Base-by-base conservation (phyloP, 2,888 invertebrate species). In the Resseliella maxima region DNA sequence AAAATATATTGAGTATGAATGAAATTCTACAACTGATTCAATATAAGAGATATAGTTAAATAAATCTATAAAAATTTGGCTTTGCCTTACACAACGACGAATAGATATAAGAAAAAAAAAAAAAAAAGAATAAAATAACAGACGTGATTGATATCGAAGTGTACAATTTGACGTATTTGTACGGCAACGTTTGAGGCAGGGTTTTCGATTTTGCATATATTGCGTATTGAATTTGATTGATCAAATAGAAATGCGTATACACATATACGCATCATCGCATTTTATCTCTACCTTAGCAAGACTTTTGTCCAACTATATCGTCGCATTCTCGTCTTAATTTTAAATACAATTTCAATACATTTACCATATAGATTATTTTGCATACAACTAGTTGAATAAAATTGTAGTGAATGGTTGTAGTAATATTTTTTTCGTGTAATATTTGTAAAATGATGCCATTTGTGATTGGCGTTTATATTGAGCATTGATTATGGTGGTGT, bases 401-500 rank as follows among this genome's bases (percentile, higher is more conserved):
- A 31, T 72, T 72, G 31, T 35, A 31, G 15, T 27, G 24, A 38
- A 83, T 83, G 6, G 38, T 83, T 83, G 38, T 83, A 2, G n/a
- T 83, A 38, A 5, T 1, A 83, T 83, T 83, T 83, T 83, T 83
- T 83, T n/a, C 83, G 83, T 21, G 83, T 83, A n/a, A 38, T 83
- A 83, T 38, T 83, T 21, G 83, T 83, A 38, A 83, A 83, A 6
- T 83, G 83, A 18, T 83, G 83, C 12, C 0, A 3, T 36, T 72
- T 36, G 18, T 36, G 41, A 18, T 18, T 50, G 18, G 2, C 8
- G 46, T 18, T 50, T 2, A 5, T n/a, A 18, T 83, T 83, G 38
- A 83, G 83, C 24, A 83, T 83, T 83, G 83, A 83, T 83, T 83
- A 83, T 83, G 83, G 83, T 83, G 38, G 38, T 83, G 83, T 18